A percentile compares a stretch with the other conserved stretches of the same genome.
These are phyloP conservation scores for Drosophila differens DNA, from an alignment of 2,888 invertebrate genomes.

Conservation along the genomic window DNA sequence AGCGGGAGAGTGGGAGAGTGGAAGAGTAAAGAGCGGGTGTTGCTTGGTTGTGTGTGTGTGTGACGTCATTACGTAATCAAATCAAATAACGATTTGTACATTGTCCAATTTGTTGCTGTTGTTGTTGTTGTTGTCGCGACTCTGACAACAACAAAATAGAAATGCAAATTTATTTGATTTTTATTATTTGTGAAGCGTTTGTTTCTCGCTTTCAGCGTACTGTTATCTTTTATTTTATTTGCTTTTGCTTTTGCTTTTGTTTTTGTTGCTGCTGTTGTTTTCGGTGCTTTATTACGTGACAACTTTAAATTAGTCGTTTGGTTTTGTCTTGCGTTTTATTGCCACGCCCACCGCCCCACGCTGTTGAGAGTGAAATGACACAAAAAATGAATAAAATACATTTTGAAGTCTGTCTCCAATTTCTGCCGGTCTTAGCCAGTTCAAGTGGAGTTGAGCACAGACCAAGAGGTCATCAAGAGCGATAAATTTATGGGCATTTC, in stretches of 20 bases:
- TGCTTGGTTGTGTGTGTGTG: conserved; percentile 29
- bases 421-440: conserved; percentile 1
- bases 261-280: conserved; percentile 7
- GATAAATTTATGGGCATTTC: neutral
- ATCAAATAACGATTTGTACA: conserved; percentile 75
- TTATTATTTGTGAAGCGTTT: conserved; percentile 66
- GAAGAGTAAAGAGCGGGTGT: neutral
- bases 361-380: neutral
- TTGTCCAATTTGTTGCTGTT: conserved; percentile 56
- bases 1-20: neutral
- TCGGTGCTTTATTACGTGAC: conserved; percentile 77
- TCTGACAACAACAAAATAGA: conserved; percentile 39
- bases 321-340: conserved; percentile 14
- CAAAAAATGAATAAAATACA: conserved; percentile 4
- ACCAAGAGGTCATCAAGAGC: conserved; percentile 11
- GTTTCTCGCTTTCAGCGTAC: conserved; percentile 59
- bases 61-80: conserved; percentile 75
- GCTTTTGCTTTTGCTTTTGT: conserved; percentile 20
- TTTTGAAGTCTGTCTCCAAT: conserved; percentile 12
- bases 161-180: conserved; percentile 70
- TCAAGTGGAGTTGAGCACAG: conserved; percentile 4
- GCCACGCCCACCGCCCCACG: conserved; percentile 2
- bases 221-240: conserved; percentile 38
- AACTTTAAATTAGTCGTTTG: conserved; percentile 71
- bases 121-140: conserved; percentile 23